Evolutionary conservation across 1,140 invertebrate genomes (phyloP), one percentile per base, ranked within the genome.

Genomic region (Pseudobourletiella spinata): DNA sequence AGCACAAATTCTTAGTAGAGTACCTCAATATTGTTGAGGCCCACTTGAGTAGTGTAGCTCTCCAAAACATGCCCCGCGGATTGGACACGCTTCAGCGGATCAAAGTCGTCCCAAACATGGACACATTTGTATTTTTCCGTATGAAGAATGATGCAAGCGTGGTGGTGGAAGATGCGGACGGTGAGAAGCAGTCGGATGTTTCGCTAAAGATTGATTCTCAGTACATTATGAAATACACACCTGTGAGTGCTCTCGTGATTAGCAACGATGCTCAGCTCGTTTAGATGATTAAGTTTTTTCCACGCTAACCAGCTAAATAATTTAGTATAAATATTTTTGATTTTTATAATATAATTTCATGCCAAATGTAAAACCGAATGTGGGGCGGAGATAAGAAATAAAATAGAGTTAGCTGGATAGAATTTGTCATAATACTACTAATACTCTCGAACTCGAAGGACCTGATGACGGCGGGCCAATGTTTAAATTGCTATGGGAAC

Each of bases 1-100:
- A 65, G 29, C 39, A 42, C 14, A 61, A 61, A 25, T 65, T 61
- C 25, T 44, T 65, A 20, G 61, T 46, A 58, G 64, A 65, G 59
- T 65, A 61, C 42, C 43, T 65, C 50, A 35, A 61, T 26, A 22
- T 58, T 16, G 1, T 65, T 11, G 64, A 61, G 26, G 56, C 54
- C 1, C 64, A 65, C 32, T 59, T 65, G 43, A 52, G 42, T 15
- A 52, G 29, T 44, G 32, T 51, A 4, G 61, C 32, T 6, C 42
- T 55, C 1, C 28, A 44, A 18, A 50, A 65, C 28, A 65, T 65
- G 64, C 64, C 64, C 8, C 32, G 46, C 11, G 43, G 22, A 11
- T 43, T 65, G 52, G 51, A 65, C 26, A 39, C 28, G 16, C 46
- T 39, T 24, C 18, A 48, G 25, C 43, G 57, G 54, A 44, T 65